Evolutionary conservation across 2,888 invertebrate species (phyloP), one percentile per base, ranked within the genome.

Genomic region (Lepas anatifera): DNA sequence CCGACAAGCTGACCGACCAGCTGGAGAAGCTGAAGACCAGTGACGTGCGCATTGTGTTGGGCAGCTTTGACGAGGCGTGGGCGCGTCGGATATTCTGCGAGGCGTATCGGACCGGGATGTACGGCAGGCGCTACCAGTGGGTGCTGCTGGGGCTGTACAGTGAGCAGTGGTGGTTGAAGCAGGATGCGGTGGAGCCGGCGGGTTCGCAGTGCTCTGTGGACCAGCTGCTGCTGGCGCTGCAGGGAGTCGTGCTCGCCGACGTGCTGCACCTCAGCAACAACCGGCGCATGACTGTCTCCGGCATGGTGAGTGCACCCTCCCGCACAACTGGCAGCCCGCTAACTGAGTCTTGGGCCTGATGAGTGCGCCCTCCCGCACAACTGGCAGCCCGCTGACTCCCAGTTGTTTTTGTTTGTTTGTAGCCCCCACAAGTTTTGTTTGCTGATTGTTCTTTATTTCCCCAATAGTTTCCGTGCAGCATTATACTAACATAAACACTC

Each of bases 11-110:
- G 11, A 86, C 85, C 71, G 85, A 88, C 13, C 90, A 92, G 0
- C 77, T 94, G 66, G 84, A 86, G 52, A 92, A 92, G 78, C 84
- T 94, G 1, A 89, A 90, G 76, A 90, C 91, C 75, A 92, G 94
- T 77, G 97, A 98, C 78, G 92, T 95, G 4, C 85, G 97, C 71
- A 94, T 99, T 71, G 95, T 98, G 75, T 82, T 98, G 75, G 95
- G 95, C 4, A 97, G 97, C 81, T 96, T 98, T 80, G 94, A 95
- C 80, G 94, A 95, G 78, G 87, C 88, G 68, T 95, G 95, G 90
- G 96, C 97, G 0, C 83, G 92, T 70, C 86, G 87, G 76, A 90
- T 92, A 73, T 93, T 93, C 79, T 94, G 93, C 79, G 91, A 92
- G 78, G 93, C 92, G 68, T 89, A 87, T 79, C 88, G 85, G 87